phyloP scores from a whole-genome alignment of 2,113 vertebrate genomes.

The Nothocercus nigrocapillus region DNA sequence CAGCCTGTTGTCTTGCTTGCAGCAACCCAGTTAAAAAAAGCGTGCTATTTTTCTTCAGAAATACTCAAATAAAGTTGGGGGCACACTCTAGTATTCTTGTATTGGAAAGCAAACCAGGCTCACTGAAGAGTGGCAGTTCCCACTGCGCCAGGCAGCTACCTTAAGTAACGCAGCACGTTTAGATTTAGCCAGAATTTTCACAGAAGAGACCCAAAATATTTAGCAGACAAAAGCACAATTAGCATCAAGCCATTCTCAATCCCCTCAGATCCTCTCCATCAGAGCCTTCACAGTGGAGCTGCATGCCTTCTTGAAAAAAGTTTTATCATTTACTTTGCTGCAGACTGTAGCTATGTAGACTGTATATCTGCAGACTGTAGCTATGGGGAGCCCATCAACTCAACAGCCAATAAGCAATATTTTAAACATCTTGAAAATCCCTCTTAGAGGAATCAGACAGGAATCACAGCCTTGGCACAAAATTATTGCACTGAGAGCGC shows the following conservation, averaged over 20 bases:
- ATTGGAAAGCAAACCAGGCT: not conserved
- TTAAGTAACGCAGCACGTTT: not conserved
- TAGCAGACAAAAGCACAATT: not conserved
- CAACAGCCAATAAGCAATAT: not conserved
- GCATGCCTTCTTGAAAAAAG: not conserved
- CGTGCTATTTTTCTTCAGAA: not conserved
- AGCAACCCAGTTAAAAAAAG: no score
- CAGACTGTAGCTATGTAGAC: not conserved
- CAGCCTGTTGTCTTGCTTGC: not conserved
- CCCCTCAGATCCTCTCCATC: conserved; percentile 12
- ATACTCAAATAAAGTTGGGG: not conserved
- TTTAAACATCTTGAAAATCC: not conserved
- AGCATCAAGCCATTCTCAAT: not conserved
- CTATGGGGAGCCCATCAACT: not conserved
- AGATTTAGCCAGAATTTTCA: not conserved
- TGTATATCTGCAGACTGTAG: not conserved
- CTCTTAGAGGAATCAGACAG: not conserved
- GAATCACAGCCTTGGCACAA: not conserved
- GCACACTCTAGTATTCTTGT: not conserved
- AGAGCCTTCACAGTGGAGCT: not conserved
- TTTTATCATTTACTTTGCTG: not conserved
- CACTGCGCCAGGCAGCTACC: not conserved
- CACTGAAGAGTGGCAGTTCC: not conserved
- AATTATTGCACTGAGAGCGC: not conserved
- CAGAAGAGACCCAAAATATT: not conserved